Evolutionary conservation across 2,113 vertebrate genomes (phyloP), one percentile per base, ranked within the genome.

Genomic region (Sporophila hypoxantha): DNA sequence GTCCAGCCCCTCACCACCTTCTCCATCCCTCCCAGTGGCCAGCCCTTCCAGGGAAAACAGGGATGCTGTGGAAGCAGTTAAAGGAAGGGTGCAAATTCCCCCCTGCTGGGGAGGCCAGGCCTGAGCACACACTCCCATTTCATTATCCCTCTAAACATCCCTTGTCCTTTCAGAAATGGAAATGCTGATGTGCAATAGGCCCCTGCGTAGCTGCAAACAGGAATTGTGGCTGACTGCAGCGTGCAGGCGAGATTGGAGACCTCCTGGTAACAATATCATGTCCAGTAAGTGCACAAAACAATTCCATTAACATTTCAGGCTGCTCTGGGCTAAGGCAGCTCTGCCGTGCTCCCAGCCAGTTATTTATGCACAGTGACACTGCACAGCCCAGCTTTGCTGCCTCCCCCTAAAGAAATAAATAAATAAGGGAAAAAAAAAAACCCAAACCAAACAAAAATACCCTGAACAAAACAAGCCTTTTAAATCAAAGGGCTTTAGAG

Each of bases 211-310:
- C 81, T 85, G 76, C 69, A 81, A 18, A 27, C 71, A 68, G 91
- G 64, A 92, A 78, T 1, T 2, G 39, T 23, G 55, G 66, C 87
- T 89, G 16, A 5, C 73, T 71, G 92, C 87, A 37, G 83, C 7
- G 0, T 2, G 11, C 71, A 36, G 86, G 71, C 0, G 11, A 60
- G 80, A 57, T 10, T 2, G 2, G 75, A 92, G 92, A 57, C 39
- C 87, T 91, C 82, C 34, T 2, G 2, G 75, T 85, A 89, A 78
- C 66, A 27, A 5, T 34, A 61, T 52, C 60, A 17, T 3, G 25
- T 85, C 76, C 90, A 21, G 49, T 52, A 89, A 90, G 88, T 10
- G 50, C 91, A 88, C 75, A 62, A 22, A 92, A 81, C 91, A 91
- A 92, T 70, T 57, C 41, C 87, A 82, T 75, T 55, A 88, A 74